Percentiles rank a stretch among this genome's conserved stretches.
phyloP scores from a whole-genome alignment of 2,888 invertebrate species.

The Amiota communis region DNA sequence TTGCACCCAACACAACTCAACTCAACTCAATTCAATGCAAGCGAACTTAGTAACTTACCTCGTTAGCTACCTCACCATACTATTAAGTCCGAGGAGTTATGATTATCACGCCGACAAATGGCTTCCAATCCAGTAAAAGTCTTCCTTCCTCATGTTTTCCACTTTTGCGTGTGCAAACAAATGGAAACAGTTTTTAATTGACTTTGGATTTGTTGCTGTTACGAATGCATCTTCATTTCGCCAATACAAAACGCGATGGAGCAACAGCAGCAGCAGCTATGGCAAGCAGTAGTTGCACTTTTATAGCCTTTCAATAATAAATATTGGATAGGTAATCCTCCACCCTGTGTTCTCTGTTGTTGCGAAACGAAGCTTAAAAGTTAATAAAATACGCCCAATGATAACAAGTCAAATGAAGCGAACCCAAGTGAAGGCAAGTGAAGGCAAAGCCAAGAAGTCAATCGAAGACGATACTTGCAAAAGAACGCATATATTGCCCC shows the following conservation, averaged over 20 bases:
- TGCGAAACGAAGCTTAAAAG: conserved; percentile 63
- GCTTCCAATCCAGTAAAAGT: background rate
- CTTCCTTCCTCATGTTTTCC: conserved; percentile 18
- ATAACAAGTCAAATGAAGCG: conserved; percentile 57
- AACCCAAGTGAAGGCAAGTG: no score
- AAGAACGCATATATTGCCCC: conserved; percentile 55
- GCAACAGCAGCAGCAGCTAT: conserved; percentile 17
- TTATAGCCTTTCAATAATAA: conserved; percentile 58
- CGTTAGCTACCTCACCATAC: background rate
- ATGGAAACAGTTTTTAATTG: conserved; percentile 66
- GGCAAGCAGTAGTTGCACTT: conserved; percentile 58
- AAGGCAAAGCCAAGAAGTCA: conserved; percentile 51
- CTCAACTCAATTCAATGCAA: background rate
- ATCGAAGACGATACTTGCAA: conserved; percentile 39
- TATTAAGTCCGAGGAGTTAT: conserved; percentile 45
- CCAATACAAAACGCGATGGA: background rate
- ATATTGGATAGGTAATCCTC: background rate
- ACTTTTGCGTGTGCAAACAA: conserved; percentile 61
- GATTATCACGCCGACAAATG: conserved; percentile 60
- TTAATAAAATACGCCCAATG: conserved; percentile 73
- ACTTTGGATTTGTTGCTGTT: conserved; percentile 54
- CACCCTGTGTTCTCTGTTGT: background rate
- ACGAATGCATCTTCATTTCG: conserved; percentile 20
- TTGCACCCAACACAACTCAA: background rate
- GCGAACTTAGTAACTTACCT: background rate